These are phyloP conservation scores for Piezodorus guildinii DNA, from an alignment of 1,140 invertebrate species.

Conservation along the genomic window DNA sequence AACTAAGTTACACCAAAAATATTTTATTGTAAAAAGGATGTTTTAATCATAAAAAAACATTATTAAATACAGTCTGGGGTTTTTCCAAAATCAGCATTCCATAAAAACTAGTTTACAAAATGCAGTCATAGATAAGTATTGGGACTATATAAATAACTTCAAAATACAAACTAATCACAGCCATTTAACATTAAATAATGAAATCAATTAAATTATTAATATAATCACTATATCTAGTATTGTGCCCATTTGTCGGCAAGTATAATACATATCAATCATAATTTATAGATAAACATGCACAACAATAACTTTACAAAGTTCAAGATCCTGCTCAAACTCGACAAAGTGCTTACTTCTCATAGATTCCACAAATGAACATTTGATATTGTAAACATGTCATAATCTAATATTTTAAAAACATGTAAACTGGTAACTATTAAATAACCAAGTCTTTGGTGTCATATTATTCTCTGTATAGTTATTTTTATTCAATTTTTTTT, in stretches of 20 bases:
- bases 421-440: constrained; percentile 10
- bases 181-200: constrained; percentile 3
- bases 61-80: constrained; percentile 6
- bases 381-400: no score
- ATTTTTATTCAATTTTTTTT: not conserved
- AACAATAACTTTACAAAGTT: no score
- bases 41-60: constrained; percentile 8
- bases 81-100: not conserved
- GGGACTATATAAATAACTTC: not conserved
- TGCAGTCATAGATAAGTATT: not conserved
- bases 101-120: constrained; percentile 12
- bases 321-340: no score
- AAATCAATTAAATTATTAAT: not conserved
- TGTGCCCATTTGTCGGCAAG: constrained; percentile 1
- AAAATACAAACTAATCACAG: constrained; percentile 10
- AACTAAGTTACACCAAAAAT: not conserved
- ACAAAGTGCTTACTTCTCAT: no score
- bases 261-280: not conserved
- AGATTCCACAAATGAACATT: no score
- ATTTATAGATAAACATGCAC: no score
- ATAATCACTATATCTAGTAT: not conserved
- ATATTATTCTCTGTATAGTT: not conserved
- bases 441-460: not conserved
- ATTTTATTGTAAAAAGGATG: constrained; percentile 13
- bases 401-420: no score